Conservation (phyloP, 2,113 vertebrate genomes). For the Psephotus haematonotus region DNA sequence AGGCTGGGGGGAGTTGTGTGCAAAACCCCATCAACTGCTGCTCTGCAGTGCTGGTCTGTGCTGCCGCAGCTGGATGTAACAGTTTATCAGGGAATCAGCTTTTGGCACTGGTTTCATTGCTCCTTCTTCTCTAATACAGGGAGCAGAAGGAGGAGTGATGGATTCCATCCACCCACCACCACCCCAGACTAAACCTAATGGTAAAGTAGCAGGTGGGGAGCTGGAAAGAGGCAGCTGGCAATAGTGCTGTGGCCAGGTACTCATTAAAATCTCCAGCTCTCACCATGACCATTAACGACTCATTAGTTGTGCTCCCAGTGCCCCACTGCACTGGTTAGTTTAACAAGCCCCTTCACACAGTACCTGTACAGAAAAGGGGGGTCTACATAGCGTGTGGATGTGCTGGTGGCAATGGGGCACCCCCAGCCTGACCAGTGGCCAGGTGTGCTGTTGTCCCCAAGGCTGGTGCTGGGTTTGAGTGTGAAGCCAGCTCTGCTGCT, state of each 20-base stretch:
- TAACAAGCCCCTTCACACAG: neutral
- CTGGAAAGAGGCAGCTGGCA: neutral
- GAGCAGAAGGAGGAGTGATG: neutral
- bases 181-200: neutral
- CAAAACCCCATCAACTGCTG: neutral
- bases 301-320: neutral
- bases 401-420: neutral
- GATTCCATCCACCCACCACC: neutral
- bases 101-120: neutral
- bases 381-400: fast-evolving
- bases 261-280: neutral
- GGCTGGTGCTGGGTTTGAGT: fast-evolving
- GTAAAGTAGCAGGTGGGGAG: neutral
- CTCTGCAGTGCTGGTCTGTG: neutral
- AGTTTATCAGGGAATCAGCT: neutral
- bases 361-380: neutral
- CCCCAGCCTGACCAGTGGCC: neutral
- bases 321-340: neutral
- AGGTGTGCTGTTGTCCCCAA: neutral
- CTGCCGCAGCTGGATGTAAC: fast-evolving
- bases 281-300: neutral
- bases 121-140: neutral
- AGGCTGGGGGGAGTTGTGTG: neutral
- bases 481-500: neutral
- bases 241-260: neutral